Evolutionary conservation across 1,140 invertebrate species (phyloP).

Genomic region (Atta colombica): DNA sequence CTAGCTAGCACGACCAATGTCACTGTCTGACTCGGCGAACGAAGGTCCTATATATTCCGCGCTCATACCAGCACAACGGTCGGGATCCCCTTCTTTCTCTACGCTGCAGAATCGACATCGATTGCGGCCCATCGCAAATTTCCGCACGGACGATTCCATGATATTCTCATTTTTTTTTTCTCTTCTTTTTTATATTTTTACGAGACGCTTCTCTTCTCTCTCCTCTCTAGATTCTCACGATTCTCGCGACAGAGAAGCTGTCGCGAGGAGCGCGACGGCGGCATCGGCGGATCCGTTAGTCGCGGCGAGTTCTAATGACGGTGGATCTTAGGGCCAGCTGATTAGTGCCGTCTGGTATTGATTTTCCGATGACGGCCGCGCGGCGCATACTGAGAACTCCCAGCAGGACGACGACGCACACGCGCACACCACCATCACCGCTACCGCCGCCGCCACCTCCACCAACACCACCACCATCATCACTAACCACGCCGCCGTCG

Average conservation of each 20-base stretch:
- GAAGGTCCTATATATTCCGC: slow-evolving; percentile 17
- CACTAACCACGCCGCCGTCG: slow-evolving; percentile 48
- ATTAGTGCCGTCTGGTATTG: slow-evolving; percentile 86
- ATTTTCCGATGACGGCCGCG: slow-evolving; percentile 84
- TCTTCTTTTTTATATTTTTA: neutral
- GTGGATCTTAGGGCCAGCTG: slow-evolving; percentile 83
- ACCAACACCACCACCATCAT: neutral
- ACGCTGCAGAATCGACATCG: slow-evolving; percentile 4
- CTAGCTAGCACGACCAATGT: slow-evolving; percentile 46
- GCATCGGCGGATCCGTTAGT: slow-evolving; percentile 43
- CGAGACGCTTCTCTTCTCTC: neutral
- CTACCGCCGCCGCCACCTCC: neutral
- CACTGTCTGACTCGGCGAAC: slow-evolving; percentile 42
- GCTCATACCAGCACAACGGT: neutral
- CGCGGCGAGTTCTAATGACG: slow-evolving; percentile 75
- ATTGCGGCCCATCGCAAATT: slow-evolving; percentile 14
- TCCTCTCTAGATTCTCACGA: neutral
- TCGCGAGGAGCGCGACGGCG: neutral
- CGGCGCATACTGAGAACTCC: slow-evolving; percentile 77
- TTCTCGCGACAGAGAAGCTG: neutral
- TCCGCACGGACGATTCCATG: slow-evolving; percentile 7
- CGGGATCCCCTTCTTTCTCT: neutral
- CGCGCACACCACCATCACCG: slow-evolving; percentile 61
- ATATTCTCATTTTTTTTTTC: neutral
- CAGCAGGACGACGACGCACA: slow-evolving; percentile 74